Percentiles rank a stretch among this genome's conserved stretches.
Evolutionary conservation across 2,113 vertebrate genomes (phyloP).

Genomic region (Myiozetetes cayanensis): DNA sequence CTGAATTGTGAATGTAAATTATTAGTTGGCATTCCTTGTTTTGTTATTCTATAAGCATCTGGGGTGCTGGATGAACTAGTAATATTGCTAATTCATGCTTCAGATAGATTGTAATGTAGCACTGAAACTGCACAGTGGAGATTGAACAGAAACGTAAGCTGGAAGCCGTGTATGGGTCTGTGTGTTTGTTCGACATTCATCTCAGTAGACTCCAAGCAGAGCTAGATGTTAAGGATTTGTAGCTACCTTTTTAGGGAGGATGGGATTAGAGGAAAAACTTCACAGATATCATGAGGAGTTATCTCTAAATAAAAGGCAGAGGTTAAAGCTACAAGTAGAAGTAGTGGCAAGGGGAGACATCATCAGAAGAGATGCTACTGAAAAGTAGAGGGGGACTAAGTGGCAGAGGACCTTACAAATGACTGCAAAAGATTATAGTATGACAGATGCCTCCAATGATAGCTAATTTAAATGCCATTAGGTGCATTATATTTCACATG

Average conservation of each 20-base stretch:
- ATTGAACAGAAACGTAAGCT: neutral
- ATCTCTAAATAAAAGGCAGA: neutral
- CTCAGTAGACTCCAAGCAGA: neutral
- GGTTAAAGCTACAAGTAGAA: neutral
- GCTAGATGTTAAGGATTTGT: neutral
- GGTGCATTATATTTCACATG: constrained; percentile 10
- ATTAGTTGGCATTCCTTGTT: neutral
- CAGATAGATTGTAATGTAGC: neutral
- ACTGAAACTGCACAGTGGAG: neutral
- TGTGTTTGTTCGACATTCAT: neutral
- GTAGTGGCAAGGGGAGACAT: neutral
- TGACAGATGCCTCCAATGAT: constrained; percentile 1
- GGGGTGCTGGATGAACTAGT: neutral
- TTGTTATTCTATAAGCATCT: neutral
- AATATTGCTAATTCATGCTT: neutral
- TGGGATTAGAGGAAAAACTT: neutral
- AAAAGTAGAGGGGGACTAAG: neutral
- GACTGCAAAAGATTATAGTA: neutral
- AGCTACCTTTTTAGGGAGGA: neutral
- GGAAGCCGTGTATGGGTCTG: neutral
- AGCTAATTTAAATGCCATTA: constrained; percentile 36
- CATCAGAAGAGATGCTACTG: neutral
- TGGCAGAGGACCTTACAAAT: neutral
- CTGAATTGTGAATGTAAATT: neutral
- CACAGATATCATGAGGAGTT: neutral